These are phyloP conservation scores for Nannobrachium achirus DNA, from an alignment of 2,113 vertebrate genomes.

Conservation along the genomic window DNA sequence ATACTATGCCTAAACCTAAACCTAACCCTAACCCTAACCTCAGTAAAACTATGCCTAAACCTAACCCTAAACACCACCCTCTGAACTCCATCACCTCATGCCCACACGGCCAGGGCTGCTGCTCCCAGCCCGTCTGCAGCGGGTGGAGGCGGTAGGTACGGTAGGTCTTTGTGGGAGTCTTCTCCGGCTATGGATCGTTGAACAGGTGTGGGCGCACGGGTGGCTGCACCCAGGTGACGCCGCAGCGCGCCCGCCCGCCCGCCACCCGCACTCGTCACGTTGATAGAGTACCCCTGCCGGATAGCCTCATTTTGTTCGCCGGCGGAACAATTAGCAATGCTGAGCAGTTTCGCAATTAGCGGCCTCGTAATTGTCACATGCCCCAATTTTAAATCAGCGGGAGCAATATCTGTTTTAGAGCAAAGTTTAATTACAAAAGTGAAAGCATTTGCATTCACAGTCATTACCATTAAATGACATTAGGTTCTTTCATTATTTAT, in stretches of 20 bases:
- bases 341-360: constrained; percentile 83
- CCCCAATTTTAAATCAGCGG: constrained; percentile 80
- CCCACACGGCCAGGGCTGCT: too few relatives aligned
- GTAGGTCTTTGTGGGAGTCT: too few relatives aligned
- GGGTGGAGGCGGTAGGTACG: too few relatives aligned
- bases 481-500: constrained; percentile 47
- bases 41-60: too few relatives aligned
- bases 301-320: constrained; percentile 73
- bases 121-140: constrained; percentile 17
- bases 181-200: constrained; percentile 37
- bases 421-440: constrained; percentile 84
- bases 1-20: too few relatives aligned
- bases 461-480: constrained; percentile 74
- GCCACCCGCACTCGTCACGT: constrained; percentile 46
- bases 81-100: too few relatives aligned
- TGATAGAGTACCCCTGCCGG: constrained; percentile 73
- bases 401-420: constrained; percentile 80
- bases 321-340: constrained; percentile 82
- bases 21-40: too few relatives aligned
- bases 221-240: constrained; percentile 62
- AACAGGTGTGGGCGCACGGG: constrained; percentile 21
- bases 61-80: too few relatives aligned
- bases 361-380: constrained; percentile 81
- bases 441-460: constrained; percentile 73
- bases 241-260: constrained; percentile 28